Evolutionary conservation across 2,113 vertebrate genomes (phyloP), one percentile per base, ranked within the genome.

Genomic region (Grallaria varia): DNA sequence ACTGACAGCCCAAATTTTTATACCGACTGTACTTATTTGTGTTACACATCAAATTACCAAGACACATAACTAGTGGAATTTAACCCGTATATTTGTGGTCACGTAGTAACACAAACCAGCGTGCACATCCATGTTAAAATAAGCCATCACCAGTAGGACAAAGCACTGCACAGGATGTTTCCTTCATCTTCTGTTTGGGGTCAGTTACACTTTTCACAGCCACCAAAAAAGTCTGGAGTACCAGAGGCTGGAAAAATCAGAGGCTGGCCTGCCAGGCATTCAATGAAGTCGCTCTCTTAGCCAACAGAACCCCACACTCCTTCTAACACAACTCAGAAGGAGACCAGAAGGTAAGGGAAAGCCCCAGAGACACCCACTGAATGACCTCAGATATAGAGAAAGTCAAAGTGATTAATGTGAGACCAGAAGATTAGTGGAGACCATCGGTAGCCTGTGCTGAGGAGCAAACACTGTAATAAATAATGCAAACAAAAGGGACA

Each of bases 161-260:
- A 62, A 40, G 35, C 19, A 55, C 10, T 44, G 47, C 53, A 31
- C 2, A 59, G 21, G 14, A 15, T 25, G 59, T 45, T 28, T 66
- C 23, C 27, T 69, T 0, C 21, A 49, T 44, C n/a, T 76, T n/a
- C 77, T 50, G 0, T 35, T 20, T 50, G 33, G 23, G 42, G 25
- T 74, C 63, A 45, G 42, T 78, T 39, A 67, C 5, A 15, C 47
- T 76, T 80, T 91, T 47, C 60, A 72, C 31, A 85, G 67, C 21
- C 7, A 8, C 42, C 22, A 42, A 59, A 52, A 50, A 84, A 2
- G 5, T 8, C 1, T 60, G 40, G 14, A 68, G 39, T 44, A 59
- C 31, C 3, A 16, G 12, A 52, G 30, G 25, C 33, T 76, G 53
- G 80, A 71, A 75, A 64, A 86, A 82, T 40, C 42, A 67, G n/a